phyloP scores from a whole-genome alignment of 1,140 invertebrate species.

The Trachymyrmex cornetzi region DNA sequence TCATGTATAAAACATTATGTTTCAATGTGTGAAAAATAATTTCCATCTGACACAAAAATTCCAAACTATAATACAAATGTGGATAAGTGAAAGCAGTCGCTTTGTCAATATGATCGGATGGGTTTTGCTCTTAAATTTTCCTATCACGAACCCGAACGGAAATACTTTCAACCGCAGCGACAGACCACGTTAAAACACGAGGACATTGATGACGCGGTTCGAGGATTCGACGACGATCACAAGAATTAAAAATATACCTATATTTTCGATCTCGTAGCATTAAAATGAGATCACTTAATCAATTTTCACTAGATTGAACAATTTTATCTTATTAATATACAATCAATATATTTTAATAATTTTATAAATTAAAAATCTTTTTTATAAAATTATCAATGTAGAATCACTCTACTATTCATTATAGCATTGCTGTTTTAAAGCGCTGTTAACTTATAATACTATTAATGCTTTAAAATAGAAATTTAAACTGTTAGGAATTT shows the following conservation, averaged over 20 bases:
- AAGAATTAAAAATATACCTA: neutral
- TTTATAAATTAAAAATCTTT: too few relatives aligned
- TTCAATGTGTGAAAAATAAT: neutral
- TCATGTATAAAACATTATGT: neutral
- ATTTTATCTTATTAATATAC: neutral
- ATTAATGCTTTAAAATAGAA: too few relatives aligned
- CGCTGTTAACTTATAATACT: too few relatives aligned
- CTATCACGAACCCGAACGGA: constrained; percentile 56
- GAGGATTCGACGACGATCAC: neutral
- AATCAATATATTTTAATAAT: too few relatives aligned
- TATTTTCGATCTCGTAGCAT: neutral
- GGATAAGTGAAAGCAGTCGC: constrained; percentile 22
- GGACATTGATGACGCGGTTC: neutral
- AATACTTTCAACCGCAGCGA: constrained; percentile 51
- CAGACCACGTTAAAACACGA: constrained; percentile 24
- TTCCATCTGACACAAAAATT: neutral
- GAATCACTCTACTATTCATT: too few relatives aligned
- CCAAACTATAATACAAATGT: neutral
- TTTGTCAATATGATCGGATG: constrained; percentile 36
- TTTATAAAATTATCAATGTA: too few relatives aligned
- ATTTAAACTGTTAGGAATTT: too few relatives aligned
- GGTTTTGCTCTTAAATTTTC: constrained; percentile 57
- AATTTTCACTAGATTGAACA: neutral
- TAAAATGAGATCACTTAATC: neutral
- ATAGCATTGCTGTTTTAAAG: too few relatives aligned